Base-by-base conservation (phyloP, 2,888 invertebrate species). In the Agriopis marginaria region DNA sequence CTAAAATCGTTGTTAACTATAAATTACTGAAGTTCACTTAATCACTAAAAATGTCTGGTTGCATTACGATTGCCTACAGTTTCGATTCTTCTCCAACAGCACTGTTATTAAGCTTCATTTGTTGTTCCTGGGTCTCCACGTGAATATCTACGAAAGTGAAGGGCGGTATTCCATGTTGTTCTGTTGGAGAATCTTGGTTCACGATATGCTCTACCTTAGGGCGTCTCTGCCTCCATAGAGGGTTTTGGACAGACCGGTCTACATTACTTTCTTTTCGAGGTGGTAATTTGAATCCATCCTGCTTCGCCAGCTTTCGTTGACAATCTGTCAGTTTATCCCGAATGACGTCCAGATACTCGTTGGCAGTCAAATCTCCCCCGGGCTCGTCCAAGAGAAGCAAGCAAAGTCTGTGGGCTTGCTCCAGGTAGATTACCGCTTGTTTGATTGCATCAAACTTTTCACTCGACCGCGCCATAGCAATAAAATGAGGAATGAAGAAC, bases 401-500 rank as follows among this genome's bases (percentile, higher is more conserved):
- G 50, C 96, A 95, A 3, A 98, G 89, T 62, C 97, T 94, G 71
- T 95, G 95, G 0, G 96, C 96, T 80, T 97, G 97, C 70, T 96
- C 95, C 50, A 97, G 89, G 80, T 97, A 97, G 69, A 96, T 95
- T 1, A 95, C 88, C 8, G 96, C 96, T 80, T 96, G 96, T 67
- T 94, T 90, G 23, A 94, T 89, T 0, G 96, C 95, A 11, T 95
- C 94, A 72, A 96, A 96, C 72, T 95, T 94, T 14, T 95, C 95
- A 73, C 96, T 96, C 60, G 94, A 95, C 63, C 95, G 94, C 0
- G 96, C 96, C 95, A 97, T 96, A 63, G 95, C 94, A 47, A 97
- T 95, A 78, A 97, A 96, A 79, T 97, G 97, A 17, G 95, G 92
- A 60, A 97, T 95, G 78, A 97, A 96, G 79, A 96, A 96, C 81